phyloP scores from a whole-genome alignment of 1,140 invertebrate species.

The Diuraphis noxia region DNA sequence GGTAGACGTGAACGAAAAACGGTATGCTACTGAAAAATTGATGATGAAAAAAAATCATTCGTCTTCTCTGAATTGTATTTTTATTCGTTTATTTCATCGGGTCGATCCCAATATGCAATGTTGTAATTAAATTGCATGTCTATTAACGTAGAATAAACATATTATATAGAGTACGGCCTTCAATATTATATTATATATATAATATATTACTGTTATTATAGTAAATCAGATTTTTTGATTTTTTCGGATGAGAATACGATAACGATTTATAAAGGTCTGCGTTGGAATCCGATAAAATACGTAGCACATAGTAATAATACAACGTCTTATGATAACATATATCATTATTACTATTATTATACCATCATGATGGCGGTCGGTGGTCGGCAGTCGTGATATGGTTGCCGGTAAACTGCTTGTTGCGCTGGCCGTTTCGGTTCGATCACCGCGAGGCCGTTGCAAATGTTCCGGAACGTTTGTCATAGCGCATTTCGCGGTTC shows the following conservation, averaged over 20 bases:
- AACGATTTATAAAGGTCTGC: neutral
- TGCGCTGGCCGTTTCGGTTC: neutral
- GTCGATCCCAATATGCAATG: too few species aligned
- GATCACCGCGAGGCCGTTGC: conserved; percentile 21
- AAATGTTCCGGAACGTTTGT: conserved; percentile 41
- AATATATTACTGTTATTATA: neutral
- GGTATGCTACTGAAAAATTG: too few species aligned
- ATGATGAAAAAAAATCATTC: too few species aligned
- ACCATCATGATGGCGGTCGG: too few species aligned
- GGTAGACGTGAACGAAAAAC: neutral
- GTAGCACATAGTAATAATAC: neutral
- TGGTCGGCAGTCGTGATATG: too few species aligned
- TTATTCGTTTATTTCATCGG: too few species aligned
- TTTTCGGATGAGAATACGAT: neutral
- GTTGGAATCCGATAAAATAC: neutral
- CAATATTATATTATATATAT: too few species aligned
- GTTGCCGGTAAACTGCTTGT: neutral
- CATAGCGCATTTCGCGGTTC: neutral
- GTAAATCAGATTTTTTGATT: neutral
- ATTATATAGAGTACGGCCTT: neutral
- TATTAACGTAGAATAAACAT: neutral
- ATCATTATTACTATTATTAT: neutral
- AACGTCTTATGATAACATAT: neutral
- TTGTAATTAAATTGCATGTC: neutral
- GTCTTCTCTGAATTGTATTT: too few species aligned